Evolutionary conservation across 2,113 vertebrate genomes (phyloP).

Genomic region (Cervus canadensis): DNA sequence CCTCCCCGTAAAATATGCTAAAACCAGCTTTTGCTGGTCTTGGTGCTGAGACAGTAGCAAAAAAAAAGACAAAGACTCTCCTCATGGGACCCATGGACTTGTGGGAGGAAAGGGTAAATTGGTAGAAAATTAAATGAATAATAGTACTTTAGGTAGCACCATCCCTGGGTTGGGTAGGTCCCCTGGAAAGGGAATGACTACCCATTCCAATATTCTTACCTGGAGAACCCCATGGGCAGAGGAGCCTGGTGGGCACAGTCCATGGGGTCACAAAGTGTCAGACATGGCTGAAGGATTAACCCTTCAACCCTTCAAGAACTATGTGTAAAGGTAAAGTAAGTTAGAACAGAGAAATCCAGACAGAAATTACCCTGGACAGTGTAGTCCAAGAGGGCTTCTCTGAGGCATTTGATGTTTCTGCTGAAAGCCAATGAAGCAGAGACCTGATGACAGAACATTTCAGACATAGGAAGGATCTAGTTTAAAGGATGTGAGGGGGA

Average conservation of each 20-base stretch:
- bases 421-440: neutral
- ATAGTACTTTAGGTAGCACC: neutral
- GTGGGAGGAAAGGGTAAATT: neutral
- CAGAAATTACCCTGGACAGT: neutral
- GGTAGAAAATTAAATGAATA: neutral
- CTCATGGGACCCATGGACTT: neutral
- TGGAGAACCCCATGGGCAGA: neutral
- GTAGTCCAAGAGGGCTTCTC: neutral
- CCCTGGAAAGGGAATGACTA: neutral
- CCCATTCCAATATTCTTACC: neutral
- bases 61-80: neutral
- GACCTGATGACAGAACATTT: neutral
- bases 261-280: neutral
- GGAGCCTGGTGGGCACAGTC: neutral
- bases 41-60: neutral
- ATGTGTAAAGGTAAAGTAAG: neutral
- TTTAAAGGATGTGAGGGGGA: neutral
- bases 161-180: neutral
- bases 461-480: neutral
- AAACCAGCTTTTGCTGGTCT: neutral
- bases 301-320: neutral
- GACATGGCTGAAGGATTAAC: neutral
- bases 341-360: neutral
- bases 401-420: neutral
- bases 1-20: neutral